Evolutionary conservation across 2,888 invertebrate species (phyloP).

Genomic region (Amiota minor): DNA sequence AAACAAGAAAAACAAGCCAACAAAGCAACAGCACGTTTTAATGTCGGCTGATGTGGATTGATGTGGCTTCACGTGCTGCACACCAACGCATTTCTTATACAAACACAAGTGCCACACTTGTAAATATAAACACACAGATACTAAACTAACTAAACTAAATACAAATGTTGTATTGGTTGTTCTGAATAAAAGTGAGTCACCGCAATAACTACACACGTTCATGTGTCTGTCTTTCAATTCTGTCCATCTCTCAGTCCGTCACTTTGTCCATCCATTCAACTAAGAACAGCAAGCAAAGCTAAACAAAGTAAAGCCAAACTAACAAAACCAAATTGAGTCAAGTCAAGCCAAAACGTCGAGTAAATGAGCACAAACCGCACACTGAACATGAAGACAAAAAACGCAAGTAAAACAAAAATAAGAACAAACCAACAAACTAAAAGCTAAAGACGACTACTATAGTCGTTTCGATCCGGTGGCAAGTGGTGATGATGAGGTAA

Average conservation of each 20-base stretch:
- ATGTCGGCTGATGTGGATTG: constrained; percentile 50
- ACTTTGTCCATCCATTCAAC: not conserved
- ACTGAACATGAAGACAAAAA: constrained; percentile 22
- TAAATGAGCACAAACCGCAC: constrained; percentile 58
- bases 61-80: constrained; percentile 58
- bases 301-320: constrained; percentile 20
- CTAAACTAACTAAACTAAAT: constrained; percentile 4
- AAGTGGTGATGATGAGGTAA: not conserved
- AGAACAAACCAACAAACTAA: constrained; percentile 32
- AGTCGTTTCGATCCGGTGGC: too few species aligned
- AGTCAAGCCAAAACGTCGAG: constrained; percentile 39
- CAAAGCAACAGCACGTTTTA: constrained; percentile 5
- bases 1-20: constrained; percentile 4
- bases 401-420: constrained; percentile 29
- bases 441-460: constrained; percentile 8
- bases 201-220: constrained; percentile 40
- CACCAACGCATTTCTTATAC: constrained; percentile 12
- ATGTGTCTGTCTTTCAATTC: not conserved
- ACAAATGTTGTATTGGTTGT: not conserved
- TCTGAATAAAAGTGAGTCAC: constrained; percentile 51
- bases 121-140: constrained; percentile 30
- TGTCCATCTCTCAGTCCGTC: not conserved
- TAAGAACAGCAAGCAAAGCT: constrained; percentile 6
- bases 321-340: constrained; percentile 11
- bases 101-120: constrained; percentile 13